Base-by-base conservation (phyloP, 2,113 vertebrate species). In the Pseudolaguvia tuberculata region DNA sequence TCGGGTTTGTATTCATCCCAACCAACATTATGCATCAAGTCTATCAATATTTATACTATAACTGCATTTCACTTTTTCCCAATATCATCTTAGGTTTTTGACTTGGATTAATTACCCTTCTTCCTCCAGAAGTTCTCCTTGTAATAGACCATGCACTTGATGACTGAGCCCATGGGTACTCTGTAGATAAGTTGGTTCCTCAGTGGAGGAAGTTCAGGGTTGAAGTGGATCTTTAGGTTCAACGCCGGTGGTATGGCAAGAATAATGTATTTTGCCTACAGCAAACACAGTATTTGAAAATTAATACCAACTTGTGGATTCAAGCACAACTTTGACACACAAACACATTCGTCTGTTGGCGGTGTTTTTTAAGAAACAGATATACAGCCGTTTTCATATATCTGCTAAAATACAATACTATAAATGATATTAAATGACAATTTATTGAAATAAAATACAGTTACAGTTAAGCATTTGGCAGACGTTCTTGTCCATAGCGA, bases 61-160 rank as follows among this genome's bases (percentile, higher is more conserved):
- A 69, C 13, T 52, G 6, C 66, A 52, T 53, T 55, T 31, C 11
- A 4, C 29, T 31, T 35, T 2, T 5, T 35, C 3, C 18, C n/a
- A 13, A 52, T 23, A 11, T 42, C 8, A 42, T 5, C 5, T 42
- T 7, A 42, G 39, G 8, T 42, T 42, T 42, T 7, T 8, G 9
- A 42, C 39, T 42, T 42, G 39, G 23, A 25, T 53, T 12, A 5
- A 61, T 53, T 76, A 98, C 96, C 93, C 61, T 93, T 96, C 81
- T 96, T 93, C 86, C 90, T 95, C 97, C 97, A 98, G 88, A 99
- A 99, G 78, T 92, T 93, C 79, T 98, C 94, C 67, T 87, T 93
- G 80, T 99, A 99, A 88, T 98, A 99, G 53, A 99, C 92, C 67
- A 99, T 97, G 85, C 94, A 97, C 84, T 99, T 99, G 87, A 99